Percentiles rank a stretch among this genome's conserved stretches.
Evolutionary conservation across 2,888 invertebrate species (phyloP).

Genomic region (Drosophila aldrichi): DNA sequence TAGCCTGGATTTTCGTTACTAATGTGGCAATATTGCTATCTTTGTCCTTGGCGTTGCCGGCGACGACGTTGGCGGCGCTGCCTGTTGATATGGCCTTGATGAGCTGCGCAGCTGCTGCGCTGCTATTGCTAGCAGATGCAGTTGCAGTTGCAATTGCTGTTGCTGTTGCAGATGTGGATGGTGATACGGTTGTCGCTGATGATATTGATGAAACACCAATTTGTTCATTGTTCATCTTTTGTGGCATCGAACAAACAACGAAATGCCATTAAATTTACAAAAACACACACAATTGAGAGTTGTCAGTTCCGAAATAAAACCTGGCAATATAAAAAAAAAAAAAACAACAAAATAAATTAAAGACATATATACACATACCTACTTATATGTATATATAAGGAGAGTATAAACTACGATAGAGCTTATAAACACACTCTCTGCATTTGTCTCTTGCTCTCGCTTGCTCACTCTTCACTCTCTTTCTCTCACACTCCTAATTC

Average conservation of each 20-base stretch:
- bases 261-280: slow-evolving; percentile 69
- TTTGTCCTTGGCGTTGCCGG: slow-evolving; percentile 6
- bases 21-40: slow-evolving; percentile 48
- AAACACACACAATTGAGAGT: slow-evolving; percentile 16
- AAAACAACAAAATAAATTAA: neutral
- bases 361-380: neutral
- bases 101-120: slow-evolving; percentile 56
- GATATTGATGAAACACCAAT: slow-evolving; percentile 65
- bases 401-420: slow-evolving; percentile 14
- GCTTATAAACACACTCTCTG: slow-evolving; percentile 13
- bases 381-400: neutral
- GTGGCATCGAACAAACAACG: slow-evolving; percentile 65
- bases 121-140: slow-evolving; percentile 37
- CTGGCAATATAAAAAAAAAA: slow-evolving; percentile 5
- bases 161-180: slow-evolving; percentile 36
- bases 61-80: slow-evolving; percentile 29
- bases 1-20: slow-evolving; percentile 70
- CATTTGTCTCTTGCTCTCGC: neutral
- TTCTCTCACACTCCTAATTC: neutral
- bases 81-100: slow-evolving; percentile 64
- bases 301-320: slow-evolving; percentile 21
- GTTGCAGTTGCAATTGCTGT: slow-evolving; percentile 26
- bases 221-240: slow-evolving; percentile 83
- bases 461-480: neutral
- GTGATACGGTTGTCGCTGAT: slow-evolving; percentile 44